Conservation (phyloP, 2,888 invertebrate species). For the Prenolepis imparis region DNA sequence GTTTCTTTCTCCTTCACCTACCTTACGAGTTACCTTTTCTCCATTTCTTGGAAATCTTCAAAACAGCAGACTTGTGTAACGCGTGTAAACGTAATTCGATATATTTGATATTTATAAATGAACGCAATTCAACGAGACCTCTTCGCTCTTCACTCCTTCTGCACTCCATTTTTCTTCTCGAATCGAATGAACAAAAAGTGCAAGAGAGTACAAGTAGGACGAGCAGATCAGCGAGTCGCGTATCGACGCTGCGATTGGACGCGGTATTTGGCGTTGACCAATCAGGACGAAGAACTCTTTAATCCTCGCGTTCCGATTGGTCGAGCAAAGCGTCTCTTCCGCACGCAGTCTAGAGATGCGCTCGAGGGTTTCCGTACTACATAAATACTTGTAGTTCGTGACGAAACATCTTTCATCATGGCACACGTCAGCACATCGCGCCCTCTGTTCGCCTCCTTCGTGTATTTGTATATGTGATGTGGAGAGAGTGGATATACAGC, state of each 20-base stretch:
- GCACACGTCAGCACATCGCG: constrained; percentile 77
- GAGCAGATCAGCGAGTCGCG: not conserved
- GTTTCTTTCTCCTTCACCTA: not conserved
- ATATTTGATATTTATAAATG: not conserved
- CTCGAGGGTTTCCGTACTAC: constrained; percentile 40
- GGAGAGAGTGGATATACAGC: constrained; percentile 61
- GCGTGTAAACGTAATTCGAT: not conserved
- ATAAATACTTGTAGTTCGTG: constrained; percentile 31
- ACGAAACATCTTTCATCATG: constrained; percentile 65
- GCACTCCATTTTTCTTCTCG: not conserved
- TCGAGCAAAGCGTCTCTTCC: too few species aligned
- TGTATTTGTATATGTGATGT: constrained; percentile 76
- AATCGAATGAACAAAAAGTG: not conserved
- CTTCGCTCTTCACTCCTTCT: not conserved
- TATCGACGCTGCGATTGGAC: not conserved
- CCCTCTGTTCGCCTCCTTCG: constrained; percentile 63
- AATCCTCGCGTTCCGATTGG: too few species aligned
- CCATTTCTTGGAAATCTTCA: not conserved
- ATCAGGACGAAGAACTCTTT: too few species aligned
- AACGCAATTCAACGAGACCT: not conserved
- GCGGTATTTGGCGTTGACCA: too few species aligned
- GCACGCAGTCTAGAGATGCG: too few species aligned
- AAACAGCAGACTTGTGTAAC: not conserved
- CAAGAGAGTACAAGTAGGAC: not conserved
- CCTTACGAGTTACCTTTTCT: not conserved